Evolutionary conservation across 2,113 vertebrate species (phyloP).

Genomic region (Pelecanus crispus): DNA sequence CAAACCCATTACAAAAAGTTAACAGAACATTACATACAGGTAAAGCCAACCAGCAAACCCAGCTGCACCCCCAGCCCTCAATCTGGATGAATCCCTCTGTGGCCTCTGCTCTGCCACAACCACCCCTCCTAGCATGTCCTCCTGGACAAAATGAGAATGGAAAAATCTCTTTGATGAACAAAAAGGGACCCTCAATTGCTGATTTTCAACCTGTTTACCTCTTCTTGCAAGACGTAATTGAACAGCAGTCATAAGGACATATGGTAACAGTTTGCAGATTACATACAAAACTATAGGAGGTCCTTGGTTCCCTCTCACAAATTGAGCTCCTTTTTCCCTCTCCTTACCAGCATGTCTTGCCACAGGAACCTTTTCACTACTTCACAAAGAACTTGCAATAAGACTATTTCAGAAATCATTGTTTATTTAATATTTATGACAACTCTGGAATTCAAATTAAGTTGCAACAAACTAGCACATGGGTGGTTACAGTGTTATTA

Average conservation of each 20-base stretch:
- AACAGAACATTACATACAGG: rapidly evolving
- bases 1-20: neutral
- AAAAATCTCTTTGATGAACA: neutral
- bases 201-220: neutral
- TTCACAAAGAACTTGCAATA: neutral
- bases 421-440: neutral
- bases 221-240: neutral
- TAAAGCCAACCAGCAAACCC: neutral
- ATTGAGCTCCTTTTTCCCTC: neutral
- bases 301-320: neutral
- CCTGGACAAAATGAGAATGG: neutral
- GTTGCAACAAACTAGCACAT: neutral
- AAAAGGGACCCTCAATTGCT: neutral
- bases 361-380: neutral
- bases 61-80: neutral
- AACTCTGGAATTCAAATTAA: neutral
- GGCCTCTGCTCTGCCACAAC: neutral
- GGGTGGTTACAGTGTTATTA: neutral
- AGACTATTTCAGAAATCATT: neutral
- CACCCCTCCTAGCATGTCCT: neutral
- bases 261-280: neutral
- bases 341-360: neutral
- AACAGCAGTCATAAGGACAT: neutral
- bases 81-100: neutral
- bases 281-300: neutral